These are phyloP conservation scores for Pygathrix nemaeus DNA, from an alignment of 2,113 vertebrate species.

Conservation along the genomic window DNA sequence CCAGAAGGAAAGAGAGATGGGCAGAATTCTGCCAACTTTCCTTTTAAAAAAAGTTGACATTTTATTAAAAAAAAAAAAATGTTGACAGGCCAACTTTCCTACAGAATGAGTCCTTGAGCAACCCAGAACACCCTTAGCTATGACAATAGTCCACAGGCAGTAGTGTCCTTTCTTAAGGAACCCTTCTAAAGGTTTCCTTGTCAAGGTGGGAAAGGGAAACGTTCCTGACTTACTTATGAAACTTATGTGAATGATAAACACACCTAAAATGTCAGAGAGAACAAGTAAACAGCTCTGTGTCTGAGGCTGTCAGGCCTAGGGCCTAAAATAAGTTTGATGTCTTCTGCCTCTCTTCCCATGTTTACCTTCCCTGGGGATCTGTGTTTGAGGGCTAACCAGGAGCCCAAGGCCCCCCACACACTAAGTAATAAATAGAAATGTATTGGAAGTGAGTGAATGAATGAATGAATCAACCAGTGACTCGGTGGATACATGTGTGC, in stretches of 20 bases:
- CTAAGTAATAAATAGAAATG: not conserved
- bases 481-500: not conserved
- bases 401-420: not conserved
- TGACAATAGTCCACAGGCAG: not conserved
- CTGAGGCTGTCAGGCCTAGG: not conserved
- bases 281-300: constrained; percentile 11
- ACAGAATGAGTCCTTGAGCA: not conserved
- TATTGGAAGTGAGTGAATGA: not conserved
- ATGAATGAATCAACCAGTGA: not conserved
- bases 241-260: constrained; percentile 30
- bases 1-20: not conserved
- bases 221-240: constrained; percentile 33
- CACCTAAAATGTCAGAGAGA: constrained; percentile 33
- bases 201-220: not conserved
- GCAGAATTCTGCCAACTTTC: not conserved
- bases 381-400: not conserved
- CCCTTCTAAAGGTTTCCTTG: not conserved
- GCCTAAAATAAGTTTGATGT: constrained; percentile 15
- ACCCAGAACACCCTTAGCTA: not conserved
- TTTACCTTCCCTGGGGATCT: constrained; percentile 7
- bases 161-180: not conserved
- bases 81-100: not conserved
- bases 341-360: not conserved
- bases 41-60: too few relatives aligned
- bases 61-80: too few relatives aligned